Evolutionary conservation across 2,113 vertebrate species (phyloP).

Genomic region (Meriones unguiculatus): DNA sequence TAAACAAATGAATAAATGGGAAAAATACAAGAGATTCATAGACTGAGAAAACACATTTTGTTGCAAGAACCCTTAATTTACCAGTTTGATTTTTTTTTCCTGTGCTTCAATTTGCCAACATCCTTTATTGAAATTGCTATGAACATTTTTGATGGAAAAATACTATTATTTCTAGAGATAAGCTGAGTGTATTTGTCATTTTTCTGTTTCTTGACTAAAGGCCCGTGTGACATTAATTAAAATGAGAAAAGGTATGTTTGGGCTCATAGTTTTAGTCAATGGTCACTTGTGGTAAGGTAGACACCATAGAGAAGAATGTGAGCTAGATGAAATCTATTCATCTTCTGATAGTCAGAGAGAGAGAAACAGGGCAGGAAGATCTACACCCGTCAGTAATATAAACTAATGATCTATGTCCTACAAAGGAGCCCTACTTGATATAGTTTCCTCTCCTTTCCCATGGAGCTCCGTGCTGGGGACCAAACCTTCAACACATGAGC

Average conservation of each 20-base stretch:
- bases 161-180: not conserved
- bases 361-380: not conserved
- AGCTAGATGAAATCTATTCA: not conserved
- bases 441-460: not conserved
- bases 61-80: not conserved
- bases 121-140: not conserved
- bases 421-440: not conserved
- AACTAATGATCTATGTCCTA: not conserved
- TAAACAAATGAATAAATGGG: too few species aligned
- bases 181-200: not conserved
- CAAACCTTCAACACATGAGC: not conserved
- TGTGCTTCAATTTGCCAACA: not conserved
- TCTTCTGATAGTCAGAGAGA: not conserved
- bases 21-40: not conserved
- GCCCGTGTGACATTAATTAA: not conserved
- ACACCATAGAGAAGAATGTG: not conserved
- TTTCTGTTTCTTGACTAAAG: not conserved
- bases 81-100: not conserved
- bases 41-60: not conserved
- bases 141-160: not conserved
- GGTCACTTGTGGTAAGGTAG: not conserved
- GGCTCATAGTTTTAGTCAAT: not conserved
- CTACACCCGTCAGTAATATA: not conserved
- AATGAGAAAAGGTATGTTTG: not conserved
- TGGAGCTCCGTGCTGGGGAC: not conserved